Evolutionary conservation across 2,113 vertebrate species (phyloP).

Genomic region (Callorhinus ursinus): DNA sequence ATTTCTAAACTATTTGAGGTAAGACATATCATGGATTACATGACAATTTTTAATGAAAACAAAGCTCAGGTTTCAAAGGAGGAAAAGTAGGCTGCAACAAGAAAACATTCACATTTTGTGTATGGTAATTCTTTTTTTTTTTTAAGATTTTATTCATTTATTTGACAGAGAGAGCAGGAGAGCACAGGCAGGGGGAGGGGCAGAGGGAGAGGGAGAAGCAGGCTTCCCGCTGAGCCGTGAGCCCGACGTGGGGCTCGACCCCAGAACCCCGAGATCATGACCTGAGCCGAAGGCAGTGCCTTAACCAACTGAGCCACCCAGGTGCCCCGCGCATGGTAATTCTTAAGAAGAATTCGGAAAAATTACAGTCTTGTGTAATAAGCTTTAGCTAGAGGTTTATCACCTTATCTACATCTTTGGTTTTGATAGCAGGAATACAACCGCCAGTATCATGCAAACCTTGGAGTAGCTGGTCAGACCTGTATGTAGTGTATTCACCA

Average conservation of each 20-base stretch:
- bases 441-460: neutral
- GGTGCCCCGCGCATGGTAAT: neutral
- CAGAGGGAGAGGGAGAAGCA: too few relatives aligned
- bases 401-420: neutral
- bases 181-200: too few relatives aligned
- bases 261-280: too few relatives aligned
- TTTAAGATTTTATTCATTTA: too few relatives aligned
- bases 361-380: neutral
- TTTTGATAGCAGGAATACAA: constrained; percentile 17
- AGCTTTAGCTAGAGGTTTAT: neutral
- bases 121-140: constrained; percentile 25
- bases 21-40: neutral
- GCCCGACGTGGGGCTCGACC: too few relatives aligned
- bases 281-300: too few relatives aligned
- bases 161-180: too few relatives aligned
- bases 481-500: neutral
- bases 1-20: constrained; percentile 33
- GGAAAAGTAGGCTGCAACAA: constrained; percentile 29
- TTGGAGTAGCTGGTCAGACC: neutral
- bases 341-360: constrained; percentile 45
- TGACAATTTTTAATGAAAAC: constrained; percentile 41
- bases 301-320: too few relatives aligned
- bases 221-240: too few relatives aligned
- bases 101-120: constrained; percentile 29
- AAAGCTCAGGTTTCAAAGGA: constrained; percentile 26